A percentile compares a stretch with the other conserved stretches of the same genome.
Conservation (phyloP, 1,140 invertebrate genomes). For the Leptinotarsa undecemlineata region DNA sequence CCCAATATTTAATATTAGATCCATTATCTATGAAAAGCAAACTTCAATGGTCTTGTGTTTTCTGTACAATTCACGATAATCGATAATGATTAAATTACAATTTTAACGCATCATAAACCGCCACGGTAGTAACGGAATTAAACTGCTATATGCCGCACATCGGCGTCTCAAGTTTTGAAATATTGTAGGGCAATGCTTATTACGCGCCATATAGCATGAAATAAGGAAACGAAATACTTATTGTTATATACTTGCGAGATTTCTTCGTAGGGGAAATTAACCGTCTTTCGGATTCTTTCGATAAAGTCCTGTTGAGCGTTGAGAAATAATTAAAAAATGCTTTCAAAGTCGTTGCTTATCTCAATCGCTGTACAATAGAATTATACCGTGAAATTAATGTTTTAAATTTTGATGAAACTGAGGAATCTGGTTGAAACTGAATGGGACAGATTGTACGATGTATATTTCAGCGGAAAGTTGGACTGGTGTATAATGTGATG, state of each 20-base stretch:
- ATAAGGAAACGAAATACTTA: conserved; percentile 28
- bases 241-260: conserved; percentile 1
- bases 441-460: too few species aligned
- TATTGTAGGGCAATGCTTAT: conserved; percentile 34
- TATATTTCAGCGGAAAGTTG: too few species aligned
- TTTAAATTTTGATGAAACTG: neutral
- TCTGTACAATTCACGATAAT: too few species aligned
- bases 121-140: neutral
- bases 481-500: too few species aligned
- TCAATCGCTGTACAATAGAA: neutral
- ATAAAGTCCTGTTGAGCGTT: neutral
- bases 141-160: neutral
- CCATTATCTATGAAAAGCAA: too few species aligned
- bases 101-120: neutral
- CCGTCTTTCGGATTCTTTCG: neutral
- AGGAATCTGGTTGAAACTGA: neutral
- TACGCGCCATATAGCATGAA: conserved; percentile 43
- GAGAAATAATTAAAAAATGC: conserved; percentile 10
- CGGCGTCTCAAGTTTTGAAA: conserved; percentile 34
- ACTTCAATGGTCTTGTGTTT: too few species aligned
- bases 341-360: neutral
- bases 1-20: too few species aligned
- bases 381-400: neutral
- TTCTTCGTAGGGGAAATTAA: neutral
- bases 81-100: neutral